Base-by-base conservation (phyloP, 2,888 invertebrate genomes). In the Hyppa rectilinea region DNA sequence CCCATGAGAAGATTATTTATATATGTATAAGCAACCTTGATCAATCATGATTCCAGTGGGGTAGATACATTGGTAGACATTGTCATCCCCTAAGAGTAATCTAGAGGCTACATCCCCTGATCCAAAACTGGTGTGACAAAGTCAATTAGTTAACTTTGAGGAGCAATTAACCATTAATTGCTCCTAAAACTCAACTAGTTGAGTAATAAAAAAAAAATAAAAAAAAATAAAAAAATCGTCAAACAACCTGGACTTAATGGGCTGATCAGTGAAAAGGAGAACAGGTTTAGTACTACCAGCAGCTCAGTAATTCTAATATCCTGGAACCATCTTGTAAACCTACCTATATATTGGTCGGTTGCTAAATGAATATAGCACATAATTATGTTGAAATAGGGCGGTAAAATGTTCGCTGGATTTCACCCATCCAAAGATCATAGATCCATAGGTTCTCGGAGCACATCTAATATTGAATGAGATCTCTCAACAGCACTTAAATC, bases 381-480 rank as follows among this genome's bases (percentile, higher is more conserved):
- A 34, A 17, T 10, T 40, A 43, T 29, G 10, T 12, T 17, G 34
- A n/a, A n/a, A 36, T 29, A 60, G 6, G n/a, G 7, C 10, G n/a
- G 2, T 2, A 2, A 38, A 29, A n/a, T n/a, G 7, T 31, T 17
- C 5, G 14, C 6, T 36, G 17, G 9, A 14, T 26, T 65, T 45
- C 4, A 47, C 38, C 6, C 9, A 34, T 34, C 9, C 26, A n/a
- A 31, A 14, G 23, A 31, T 38, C 23, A 40, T 4, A 63, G 14
- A n/a, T 29, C 1, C n/a, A n/a, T n/a, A 20, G 20, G 26, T n/a
- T 14, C 34, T 65, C 17, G 7, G 12, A 6, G 34, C 4, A n/a
- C 12, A 62, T n/a, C 17, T 12, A 52, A 59, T 34, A 4, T 77
- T 23, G 52, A 47, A 17, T 43, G 20, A 40, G 12, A 47, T 77